A percentile compares a stretch with the other conserved stretches of the same genome.
These are phyloP conservation scores for Albula goreensis DNA, from an alignment of 2,113 vertebrate genomes.

Conservation along the genomic window DNA sequence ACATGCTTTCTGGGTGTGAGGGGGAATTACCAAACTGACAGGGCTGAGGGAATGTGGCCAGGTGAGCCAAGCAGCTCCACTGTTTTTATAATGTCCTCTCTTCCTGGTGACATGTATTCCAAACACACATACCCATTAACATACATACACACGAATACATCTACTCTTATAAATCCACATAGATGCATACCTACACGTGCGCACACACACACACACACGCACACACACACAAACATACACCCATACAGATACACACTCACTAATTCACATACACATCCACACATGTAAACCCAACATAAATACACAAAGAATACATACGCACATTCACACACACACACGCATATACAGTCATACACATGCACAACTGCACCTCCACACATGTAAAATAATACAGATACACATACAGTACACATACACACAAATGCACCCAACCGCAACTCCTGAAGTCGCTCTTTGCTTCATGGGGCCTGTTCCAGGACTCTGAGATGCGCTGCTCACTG, in stretches of 20 bases:
- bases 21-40: not conserved
- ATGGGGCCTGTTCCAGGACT: too few relatives aligned
- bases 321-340: too few relatives aligned
- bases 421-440: too few relatives aligned
- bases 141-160: not conserved
- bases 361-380: too few relatives aligned
- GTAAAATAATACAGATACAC: too few relatives aligned
- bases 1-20: not conserved
- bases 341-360: too few relatives aligned
- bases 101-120: not conserved
- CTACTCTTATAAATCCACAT: not conserved
- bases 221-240: not conserved
- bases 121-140: not conserved
- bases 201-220: not conserved
- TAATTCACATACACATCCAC: too few relatives aligned
- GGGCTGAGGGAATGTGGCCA: not conserved
- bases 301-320: too few relatives aligned
- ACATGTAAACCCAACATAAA: too few relatives aligned
- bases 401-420: too few relatives aligned
- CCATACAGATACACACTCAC: not conserved
- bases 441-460: too few relatives aligned
- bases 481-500: too few relatives aligned
- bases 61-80: not conserved
- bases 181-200: not conserved
- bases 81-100: not conserved